These are phyloP conservation scores for Ectemnius lituratus DNA, from an alignment of 2,888 invertebrate species.

Conservation along the genomic window DNA sequence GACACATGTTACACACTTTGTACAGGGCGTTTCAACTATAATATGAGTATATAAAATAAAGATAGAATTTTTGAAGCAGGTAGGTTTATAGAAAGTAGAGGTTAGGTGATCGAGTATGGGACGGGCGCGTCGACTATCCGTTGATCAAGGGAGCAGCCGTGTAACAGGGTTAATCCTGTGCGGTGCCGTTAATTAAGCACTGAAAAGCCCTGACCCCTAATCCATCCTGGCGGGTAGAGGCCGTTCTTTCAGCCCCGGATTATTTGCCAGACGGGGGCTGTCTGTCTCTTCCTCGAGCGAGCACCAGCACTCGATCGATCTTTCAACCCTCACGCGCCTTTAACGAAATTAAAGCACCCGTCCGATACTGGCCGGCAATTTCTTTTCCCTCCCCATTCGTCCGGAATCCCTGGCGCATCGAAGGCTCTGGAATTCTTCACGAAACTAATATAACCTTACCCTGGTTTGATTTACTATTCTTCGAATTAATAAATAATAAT, in stretches of 20 bases:
- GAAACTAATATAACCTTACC: too few relatives aligned
- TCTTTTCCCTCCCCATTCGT: not conserved
- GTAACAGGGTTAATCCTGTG: constrained; percentile 55
- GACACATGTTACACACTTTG: too few relatives aligned
- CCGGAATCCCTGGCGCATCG: not conserved
- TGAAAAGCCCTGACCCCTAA: constrained; percentile 50
- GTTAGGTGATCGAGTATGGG: not conserved
- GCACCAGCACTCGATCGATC: constrained; percentile 18
- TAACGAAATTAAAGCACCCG: constrained; percentile 33
- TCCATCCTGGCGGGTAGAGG: constrained; percentile 35
- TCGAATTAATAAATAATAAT: too few relatives aligned
- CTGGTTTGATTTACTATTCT: too few relatives aligned
- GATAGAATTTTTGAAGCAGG: too few relatives aligned
- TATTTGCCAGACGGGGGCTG: constrained; percentile 34
- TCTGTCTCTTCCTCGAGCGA: not conserved
- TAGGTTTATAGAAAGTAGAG: constrained; percentile 17
- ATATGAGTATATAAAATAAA: too few relatives aligned
- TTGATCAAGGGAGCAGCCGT: constrained; percentile 47
- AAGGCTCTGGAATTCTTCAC: too few relatives aligned
- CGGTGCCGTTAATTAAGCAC: constrained; percentile 56
- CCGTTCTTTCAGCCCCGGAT: constrained; percentile 51
- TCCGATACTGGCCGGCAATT: constrained; percentile 12
- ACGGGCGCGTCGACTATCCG: constrained; percentile 43
- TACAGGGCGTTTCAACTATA: too few relatives aligned
- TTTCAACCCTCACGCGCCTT: constrained; percentile 33